Evolutionary conservation across 2,797 vertebrate species (phyloP), one percentile per base, ranked within the genome.

Genomic region (Leptatherina wallacei): DNA sequence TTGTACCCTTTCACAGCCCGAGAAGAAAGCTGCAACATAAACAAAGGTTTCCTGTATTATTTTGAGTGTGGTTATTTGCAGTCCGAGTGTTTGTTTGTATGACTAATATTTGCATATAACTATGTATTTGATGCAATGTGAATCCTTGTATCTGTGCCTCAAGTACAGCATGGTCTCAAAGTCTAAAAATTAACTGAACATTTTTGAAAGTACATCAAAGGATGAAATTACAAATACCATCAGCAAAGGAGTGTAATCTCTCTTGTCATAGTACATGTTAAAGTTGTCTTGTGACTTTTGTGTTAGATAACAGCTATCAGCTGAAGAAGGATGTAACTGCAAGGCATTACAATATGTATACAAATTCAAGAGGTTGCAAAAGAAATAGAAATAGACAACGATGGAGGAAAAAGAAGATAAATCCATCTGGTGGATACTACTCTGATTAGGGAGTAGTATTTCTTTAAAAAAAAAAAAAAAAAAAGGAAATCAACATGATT

Each of bases 11-110:
- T 29, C 22, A 10, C 8, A 68, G 30, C 61, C 59, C 58, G 42
- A 20, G 42, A 47, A 82, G 76, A 60, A 83, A 64, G 59, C 62
- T 62, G 36, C n/a, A 64, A 61, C 11, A 52, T 42, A 38, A 60
- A 52, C 52, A 64, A 51, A 55, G 51, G 16, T 54, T 71, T 18
- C 61, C 59, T 33, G 40, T 60, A 32, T 47, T 32, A 27, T 55
- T 52, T 55, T 65, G 60, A 14, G 3, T 62, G 57, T 40, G 24
- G 30, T 49, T 69, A 42, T 72, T 51, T 60, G 22, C 22, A 64
- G 44, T 52, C 58, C 74, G 2, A 51, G 18, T 4, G 49, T 77
- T 71, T 73, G 35, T 59, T 59, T 59, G 1, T 22, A 52, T 36
- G 22, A 40, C 13, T 29, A 51, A 61, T 52, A 22, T 71, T 55